Percentiles rank a stretch among this genome's conserved stretches.
These are phyloP conservation scores for Drosophila tristis DNA, from an alignment of 1,140 invertebrate species.

Conservation along the genomic window DNA sequence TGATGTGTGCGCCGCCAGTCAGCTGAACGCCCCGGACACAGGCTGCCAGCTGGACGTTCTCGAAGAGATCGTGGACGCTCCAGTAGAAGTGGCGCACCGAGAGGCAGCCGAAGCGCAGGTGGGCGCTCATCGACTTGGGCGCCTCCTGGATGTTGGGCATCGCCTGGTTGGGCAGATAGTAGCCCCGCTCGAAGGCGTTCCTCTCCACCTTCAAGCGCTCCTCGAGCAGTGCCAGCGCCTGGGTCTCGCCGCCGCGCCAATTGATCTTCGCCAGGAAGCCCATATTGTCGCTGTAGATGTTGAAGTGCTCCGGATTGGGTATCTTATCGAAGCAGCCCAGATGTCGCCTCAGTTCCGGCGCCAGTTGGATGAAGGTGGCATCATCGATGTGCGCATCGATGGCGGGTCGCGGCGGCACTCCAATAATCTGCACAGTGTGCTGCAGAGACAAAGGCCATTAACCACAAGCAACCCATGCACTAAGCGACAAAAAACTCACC, in stretches of 20 bases:
- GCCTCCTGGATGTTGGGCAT: conserved; percentile 88
- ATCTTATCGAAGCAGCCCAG: conserved; percentile 85
- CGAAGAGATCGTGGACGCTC: conserved; percentile 87
- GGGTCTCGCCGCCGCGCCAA: conserved; percentile 89
- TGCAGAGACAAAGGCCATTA: conserved; percentile 37
- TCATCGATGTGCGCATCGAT: conserved; percentile 85
- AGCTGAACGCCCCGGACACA: conserved; percentile 59
- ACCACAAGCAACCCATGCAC: too few relatives aligned
- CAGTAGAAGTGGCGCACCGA: conserved; percentile 88
- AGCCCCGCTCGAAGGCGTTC: conserved; percentile 86
- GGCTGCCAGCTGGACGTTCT: conserved; percentile 86
- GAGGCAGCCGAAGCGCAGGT: conserved; percentile 88
- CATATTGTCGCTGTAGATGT: conserved; percentile 85
- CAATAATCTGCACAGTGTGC: conserved; percentile 87
- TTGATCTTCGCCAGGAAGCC: conserved; percentile 73
- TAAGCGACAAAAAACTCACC: conserved; percentile 72
- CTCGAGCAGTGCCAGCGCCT: conserved; percentile 86
- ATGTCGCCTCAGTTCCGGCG: conserved; percentile 82
- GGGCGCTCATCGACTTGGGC: conserved; percentile 89
- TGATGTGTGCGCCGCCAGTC: conserved; percentile 83
- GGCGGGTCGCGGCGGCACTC: conserved; percentile 87
- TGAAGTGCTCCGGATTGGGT: conserved; percentile 87
- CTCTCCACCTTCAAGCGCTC: conserved; percentile 86
- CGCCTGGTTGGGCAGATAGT: conserved; percentile 88
- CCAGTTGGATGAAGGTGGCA: conserved; percentile 85